A percentile compares a stretch with the other conserved stretches of the same genome.
These are phyloP conservation scores for Quadroppia sp. DNA, from an alignment of 2,888 invertebrate genomes.

Conservation along the genomic window DNA sequence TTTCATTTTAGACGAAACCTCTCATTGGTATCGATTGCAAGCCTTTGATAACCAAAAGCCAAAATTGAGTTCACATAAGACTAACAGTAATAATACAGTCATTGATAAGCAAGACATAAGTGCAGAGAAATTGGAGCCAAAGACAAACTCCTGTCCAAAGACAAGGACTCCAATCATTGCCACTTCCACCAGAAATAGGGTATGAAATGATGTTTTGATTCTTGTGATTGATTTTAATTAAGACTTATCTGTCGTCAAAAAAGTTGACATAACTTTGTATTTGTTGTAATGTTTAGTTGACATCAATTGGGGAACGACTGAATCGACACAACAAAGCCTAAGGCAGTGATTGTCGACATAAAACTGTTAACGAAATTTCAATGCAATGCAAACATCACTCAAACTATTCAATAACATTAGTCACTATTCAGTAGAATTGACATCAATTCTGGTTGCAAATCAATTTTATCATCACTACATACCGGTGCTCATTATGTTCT, in stretches of 20 bases:
- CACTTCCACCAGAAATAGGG: conserved; percentile 18
- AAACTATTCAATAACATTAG: no score
- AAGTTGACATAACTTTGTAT: no score
- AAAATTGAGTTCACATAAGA: not conserved
- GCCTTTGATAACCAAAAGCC: not conserved
- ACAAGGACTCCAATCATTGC: not conserved
- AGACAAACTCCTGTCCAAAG: not conserved
- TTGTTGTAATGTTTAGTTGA: no score
- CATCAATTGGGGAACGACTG: no score
- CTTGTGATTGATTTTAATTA: not conserved
- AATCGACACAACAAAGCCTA: no score
- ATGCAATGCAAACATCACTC: no score
- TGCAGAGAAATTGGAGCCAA: not conserved
- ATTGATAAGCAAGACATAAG: not conserved
- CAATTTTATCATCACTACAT: no score
- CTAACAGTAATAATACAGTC: not conserved
- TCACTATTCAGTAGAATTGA: no score
- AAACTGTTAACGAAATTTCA: no score
- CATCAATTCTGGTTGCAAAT: no score
- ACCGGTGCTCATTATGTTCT: no score
- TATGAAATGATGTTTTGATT: not conserved
- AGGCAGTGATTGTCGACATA: no score
- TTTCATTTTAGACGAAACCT: conserved; percentile 9
- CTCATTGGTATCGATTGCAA: conserved; percentile 26
- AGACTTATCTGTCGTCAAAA: not conserved